Evolutionary conservation across 1,140 invertebrate species (phyloP).

Genomic region (Drosophila sechellia): DNA sequence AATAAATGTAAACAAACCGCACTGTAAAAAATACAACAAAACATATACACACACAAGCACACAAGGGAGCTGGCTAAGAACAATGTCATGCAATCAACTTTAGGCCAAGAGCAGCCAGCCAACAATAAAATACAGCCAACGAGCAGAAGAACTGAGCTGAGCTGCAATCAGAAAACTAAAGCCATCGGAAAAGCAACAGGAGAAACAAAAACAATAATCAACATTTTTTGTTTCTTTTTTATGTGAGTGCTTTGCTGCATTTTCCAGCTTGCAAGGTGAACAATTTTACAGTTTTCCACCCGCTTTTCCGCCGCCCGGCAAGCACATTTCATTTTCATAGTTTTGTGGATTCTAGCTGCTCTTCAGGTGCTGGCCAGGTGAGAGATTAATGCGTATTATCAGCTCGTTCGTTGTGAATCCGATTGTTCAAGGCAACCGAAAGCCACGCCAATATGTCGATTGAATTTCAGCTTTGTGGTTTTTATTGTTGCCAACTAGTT

Average conservation of each 20-base stretch:
- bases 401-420: conserved; percentile 10
- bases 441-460: conserved; percentile 42
- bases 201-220: conserved; percentile 47
- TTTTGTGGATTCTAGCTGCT: conserved; percentile 8
- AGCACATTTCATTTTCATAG: conserved; percentile 34
- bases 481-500: conserved; percentile 38
- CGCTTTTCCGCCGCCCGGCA: not conserved
- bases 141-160: conserved; percentile 25
- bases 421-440: conserved; percentile 41
- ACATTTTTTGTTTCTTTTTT: conserved; percentile 15
- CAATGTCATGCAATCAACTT: conserved; percentile 78
- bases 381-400: conserved; percentile 51
- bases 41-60: conserved; percentile 4
- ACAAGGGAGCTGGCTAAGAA: conserved; percentile 58
- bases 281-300: conserved; percentile 26
- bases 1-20: conserved; percentile 73
- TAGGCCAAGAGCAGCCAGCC: conserved; percentile 69
- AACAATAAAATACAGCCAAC: conserved; percentile 47
- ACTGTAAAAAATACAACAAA: conserved; percentile 22
- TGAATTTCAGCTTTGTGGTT: conserved; percentile 45
- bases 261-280: conserved; percentile 35
- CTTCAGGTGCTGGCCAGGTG: conserved; percentile 22
- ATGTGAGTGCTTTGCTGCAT: conserved; percentile 12
- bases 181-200: conserved; percentile 33
- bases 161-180: conserved; percentile 43